Evolutionary conservation across 2,797 vertebrate species (phyloP), one percentile per base, ranked within the genome.

Genomic region (Lacerta viridis): DNA sequence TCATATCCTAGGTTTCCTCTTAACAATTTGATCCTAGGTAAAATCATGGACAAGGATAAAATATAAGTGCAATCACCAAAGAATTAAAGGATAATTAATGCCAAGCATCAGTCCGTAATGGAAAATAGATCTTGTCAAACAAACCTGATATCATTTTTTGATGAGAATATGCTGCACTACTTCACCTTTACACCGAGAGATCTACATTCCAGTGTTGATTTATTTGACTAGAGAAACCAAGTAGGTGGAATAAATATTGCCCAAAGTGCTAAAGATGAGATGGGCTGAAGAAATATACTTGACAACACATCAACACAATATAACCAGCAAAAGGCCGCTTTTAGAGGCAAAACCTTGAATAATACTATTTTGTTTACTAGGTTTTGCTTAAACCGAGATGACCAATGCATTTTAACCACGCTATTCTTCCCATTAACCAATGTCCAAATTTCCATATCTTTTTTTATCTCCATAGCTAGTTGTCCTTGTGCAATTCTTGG

Each of bases 211-310:
- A 68, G 89, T 0, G 0, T 20, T 87, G 80, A 80, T 88, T 88
- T 88, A 87, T 87, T 88, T 90, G 78, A 76, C 83, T 88, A 80
- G 69, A 81, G 71, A 85, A 92, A 87, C 0, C 0, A 20, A 90
- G 89, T 89, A 88, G 83, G 5, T 90, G 79, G 87, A 91, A 93
- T 89, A 85, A 23, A 80, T 66, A 91, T 93, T 92, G 88, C 64
- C 71, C 88, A 89, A 90, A 87, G 69, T 88, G 61, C 27, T 91
- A 84, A 84, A 77, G 90, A 85, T 36, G 84, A 88, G 74, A 86
- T 90, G 87, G 39, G 9, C 43, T 92, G 74, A 64, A 91, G 77
- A 71, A 83, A 71, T 17, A 78, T 83, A 87, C 72, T 81, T 85
- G 74, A 39, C 85, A 86, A 55, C 87, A 75, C n/a, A n/a, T n/a